Conservation (phyloP, 2,113 vertebrate species). For the Salvelinus namaycush region DNA sequence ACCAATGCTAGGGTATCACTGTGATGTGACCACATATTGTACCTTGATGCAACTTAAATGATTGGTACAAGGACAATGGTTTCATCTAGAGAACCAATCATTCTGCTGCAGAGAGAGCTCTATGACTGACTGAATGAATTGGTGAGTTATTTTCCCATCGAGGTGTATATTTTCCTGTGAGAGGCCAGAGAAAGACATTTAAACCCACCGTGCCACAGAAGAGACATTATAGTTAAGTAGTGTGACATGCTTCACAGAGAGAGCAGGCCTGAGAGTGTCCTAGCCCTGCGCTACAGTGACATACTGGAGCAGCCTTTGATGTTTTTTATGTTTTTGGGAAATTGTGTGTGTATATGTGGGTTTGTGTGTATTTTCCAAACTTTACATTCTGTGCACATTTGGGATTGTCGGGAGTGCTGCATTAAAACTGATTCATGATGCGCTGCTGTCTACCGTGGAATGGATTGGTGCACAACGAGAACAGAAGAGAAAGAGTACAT, state of each 20-base stretch:
- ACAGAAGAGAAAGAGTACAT: conserved; percentile 11
- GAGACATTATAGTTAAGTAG: conserved; percentile 45
- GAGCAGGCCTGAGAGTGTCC: conserved; percentile 17
- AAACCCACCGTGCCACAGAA: conserved; percentile 36
- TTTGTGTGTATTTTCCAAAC: conserved; percentile 2
- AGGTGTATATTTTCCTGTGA: conserved; percentile 32
- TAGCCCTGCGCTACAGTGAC: conserved; percentile 17
- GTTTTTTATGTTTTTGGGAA: conserved; percentile 4
- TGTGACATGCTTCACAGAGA: conserved; percentile 28
- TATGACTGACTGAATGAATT: conserved; percentile 9
- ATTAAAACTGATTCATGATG: conserved; percentile 12
- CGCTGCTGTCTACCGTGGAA: conserved; percentile 33
- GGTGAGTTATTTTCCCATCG: conserved; percentile 18
- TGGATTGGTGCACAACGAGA: conserved; percentile 28
- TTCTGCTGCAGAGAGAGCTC: conserved; percentile 37
- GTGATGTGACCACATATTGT: not conserved
- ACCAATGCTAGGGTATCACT: not conserved
- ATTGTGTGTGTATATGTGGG: conserved; percentile 14
- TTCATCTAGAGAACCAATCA: conserved; percentile 32
- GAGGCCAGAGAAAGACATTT: conserved; percentile 53
- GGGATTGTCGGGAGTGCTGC: conserved; percentile 3
- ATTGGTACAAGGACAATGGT: not conserved
- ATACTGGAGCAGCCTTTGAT: conserved; percentile 36
- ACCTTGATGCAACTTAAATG: not conserved
- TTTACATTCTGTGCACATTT: conserved; percentile 17